Evolutionary conservation across 2,888 invertebrate species (phyloP), one percentile per base, ranked within the genome.

Genomic region (Dryobotodes eremita): DNA sequence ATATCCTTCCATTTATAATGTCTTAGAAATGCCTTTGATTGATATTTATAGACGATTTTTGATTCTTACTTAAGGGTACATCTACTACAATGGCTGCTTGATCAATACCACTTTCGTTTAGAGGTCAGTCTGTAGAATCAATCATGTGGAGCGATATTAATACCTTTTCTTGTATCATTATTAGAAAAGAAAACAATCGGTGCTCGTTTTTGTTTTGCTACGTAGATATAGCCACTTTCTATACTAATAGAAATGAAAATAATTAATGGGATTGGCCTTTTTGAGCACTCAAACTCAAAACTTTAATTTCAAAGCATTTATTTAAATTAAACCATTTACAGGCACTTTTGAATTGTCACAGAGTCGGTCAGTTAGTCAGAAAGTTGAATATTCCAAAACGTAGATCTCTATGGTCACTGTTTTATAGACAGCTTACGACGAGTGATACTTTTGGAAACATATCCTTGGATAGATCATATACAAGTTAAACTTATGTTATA

Each of bases 1-100:
- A 68, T 85, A 71, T 71, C 26, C 62, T 77, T 69, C 48, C 42
- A 69, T 71, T 75, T 70, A 76, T 72, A 57, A 68, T 23, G 62
- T 36, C 55, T 76, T 64, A 75, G n/a, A 72, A 65, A 70, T 53
- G 46, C 2, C 46, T 48, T 62, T 84, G 64, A 77, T 76, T 65
- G 65, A 73, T 65, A 78, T 17, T 53, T 42, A 71, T 69, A 13
- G 31, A 62, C 74, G 53, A 65, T 59, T 73, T 72, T 57, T 69
- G 31, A 59, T 4, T 13, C 20, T 31, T 48, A 70, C n/a, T 61
- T 23, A 48, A 20, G 31, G 31, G 20, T 23, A 11, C 20, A 13
- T 46, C 48, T 15, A 8, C 0, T 2, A 68, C 66, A 83, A 79
- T 84, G 42, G 53, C 15, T 42, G 23, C 62, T 80, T 84, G 53